A percentile compares a stretch with the other conserved stretches of the same genome.
These are phyloP conservation scores for Dendronephthya gigantea DNA, from an alignment of 64 coral and sea anemone genomes.

Conservation along the genomic window DNA sequence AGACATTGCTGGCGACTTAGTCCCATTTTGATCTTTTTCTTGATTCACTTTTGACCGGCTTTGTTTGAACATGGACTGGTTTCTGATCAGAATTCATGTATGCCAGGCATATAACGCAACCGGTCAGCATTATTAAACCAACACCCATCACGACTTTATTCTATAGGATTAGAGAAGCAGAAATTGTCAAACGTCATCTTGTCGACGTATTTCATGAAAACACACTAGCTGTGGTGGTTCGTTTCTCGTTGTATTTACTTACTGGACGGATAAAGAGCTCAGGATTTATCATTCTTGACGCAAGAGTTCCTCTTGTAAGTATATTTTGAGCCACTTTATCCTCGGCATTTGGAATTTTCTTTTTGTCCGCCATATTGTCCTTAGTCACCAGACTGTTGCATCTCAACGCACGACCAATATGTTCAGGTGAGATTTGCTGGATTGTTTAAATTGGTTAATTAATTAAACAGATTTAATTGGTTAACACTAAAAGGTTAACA, in stretches of 20 bases:
- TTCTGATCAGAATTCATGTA: neutral
- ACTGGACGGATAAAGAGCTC: neutral
- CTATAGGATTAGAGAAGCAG: neutral
- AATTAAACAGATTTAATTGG: neutral
- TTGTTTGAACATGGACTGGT: neutral
- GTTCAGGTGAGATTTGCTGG: neutral
- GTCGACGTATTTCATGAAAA: neutral
- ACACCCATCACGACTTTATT: conserved; percentile 9
- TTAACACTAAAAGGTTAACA: neutral
- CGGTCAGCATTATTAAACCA: neutral
- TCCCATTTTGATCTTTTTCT: conserved; percentile 10
- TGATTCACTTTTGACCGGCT: neutral
- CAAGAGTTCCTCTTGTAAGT: neutral
- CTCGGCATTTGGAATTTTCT: neutral
- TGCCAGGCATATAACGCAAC: neutral
- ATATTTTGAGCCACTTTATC: neutral
- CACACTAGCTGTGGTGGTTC: neutral
- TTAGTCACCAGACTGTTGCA: neutral
- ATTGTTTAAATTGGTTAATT: neutral
- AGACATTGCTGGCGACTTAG: neutral
- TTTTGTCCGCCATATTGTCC: conserved; percentile 10
- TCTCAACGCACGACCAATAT: neutral
- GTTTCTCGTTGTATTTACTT: neutral
- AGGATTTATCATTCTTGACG: neutral
- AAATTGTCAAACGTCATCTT: no score